Evolutionary conservation across 1,140 invertebrate genomes (phyloP).

Genomic region (Zaprionus inermis): DNA sequence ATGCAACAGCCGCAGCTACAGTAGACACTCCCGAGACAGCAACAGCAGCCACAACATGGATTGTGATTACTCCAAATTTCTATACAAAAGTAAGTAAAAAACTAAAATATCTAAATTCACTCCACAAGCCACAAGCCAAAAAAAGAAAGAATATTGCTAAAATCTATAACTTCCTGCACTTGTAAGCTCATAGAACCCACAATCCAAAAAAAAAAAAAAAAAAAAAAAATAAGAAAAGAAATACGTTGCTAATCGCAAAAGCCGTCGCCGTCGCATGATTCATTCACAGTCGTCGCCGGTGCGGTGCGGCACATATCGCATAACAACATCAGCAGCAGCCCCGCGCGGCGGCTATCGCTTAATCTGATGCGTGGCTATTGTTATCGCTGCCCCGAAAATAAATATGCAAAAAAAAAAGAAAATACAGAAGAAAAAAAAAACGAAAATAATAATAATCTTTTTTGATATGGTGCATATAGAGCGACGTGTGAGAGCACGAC

Average conservation of each 20-base stretch:
- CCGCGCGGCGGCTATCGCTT: conserved; percentile 33
- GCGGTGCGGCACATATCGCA: conserved; percentile 27
- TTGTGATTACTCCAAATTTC: conserved; percentile 58
- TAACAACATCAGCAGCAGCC: conserved; percentile 21
- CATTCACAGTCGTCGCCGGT: conserved; percentile 8
- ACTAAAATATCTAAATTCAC: too few species aligned
- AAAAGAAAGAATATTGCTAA: not conserved
- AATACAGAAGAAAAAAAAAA: conserved; percentile 5
- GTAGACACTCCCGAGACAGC: conserved; percentile 8
- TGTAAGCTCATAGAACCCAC: not conserved
- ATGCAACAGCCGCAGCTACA: conserved; percentile 3
- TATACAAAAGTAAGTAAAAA: conserved; percentile 47
- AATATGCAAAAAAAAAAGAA: not conserved
- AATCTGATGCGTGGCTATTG: conserved; percentile 50
- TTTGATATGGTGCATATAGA: conserved; percentile 13
- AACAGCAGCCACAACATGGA: conserved; percentile 32
- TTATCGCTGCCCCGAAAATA: conserved; percentile 24
- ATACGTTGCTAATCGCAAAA: conserved; percentile 27
- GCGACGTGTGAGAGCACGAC: conserved; percentile 5
- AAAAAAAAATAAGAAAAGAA: conserved; percentile 4
- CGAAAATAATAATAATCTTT: conserved; percentile 13
- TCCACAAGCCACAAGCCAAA: not conserved
- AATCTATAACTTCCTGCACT: not conserved
- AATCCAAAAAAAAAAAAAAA: not conserved
- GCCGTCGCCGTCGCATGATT: conserved; percentile 36